Evolutionary conservation across 1,140 invertebrate species (phyloP).

Genomic region (Hyles euphorbiae): DNA sequence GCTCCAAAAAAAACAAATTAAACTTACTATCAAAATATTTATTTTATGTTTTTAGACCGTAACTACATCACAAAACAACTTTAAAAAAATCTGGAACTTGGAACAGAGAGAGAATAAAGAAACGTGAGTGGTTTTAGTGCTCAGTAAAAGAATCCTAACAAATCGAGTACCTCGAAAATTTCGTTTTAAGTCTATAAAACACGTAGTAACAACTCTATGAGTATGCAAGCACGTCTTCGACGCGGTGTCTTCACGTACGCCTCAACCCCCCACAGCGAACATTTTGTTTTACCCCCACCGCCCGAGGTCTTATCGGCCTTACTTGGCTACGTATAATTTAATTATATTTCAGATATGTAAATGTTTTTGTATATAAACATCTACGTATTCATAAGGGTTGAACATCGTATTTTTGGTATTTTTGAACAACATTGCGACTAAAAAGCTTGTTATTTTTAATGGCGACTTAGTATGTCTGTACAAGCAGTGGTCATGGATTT

Average conservation of each 20-base stretch:
- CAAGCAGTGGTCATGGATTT: no score
- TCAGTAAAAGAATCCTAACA: no score
- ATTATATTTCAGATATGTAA: conserved; percentile 26
- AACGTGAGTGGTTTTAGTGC: no score
- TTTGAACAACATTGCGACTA: not conserved
- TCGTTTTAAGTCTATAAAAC: not conserved
- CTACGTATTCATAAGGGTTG: conserved; percentile 3
- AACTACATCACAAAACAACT: no score
- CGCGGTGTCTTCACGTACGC: conserved; percentile 63
- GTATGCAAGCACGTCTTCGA: conserved; percentile 51
- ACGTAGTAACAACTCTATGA: conserved; percentile 37
- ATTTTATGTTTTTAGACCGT: no score
- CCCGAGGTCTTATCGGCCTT: conserved; percentile 52
- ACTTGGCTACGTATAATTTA: conserved; percentile 24
- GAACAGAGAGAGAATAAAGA: no score
- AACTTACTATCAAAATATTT: no score
- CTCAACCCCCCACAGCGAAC: conserved; percentile 45
- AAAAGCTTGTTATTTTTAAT: no score
- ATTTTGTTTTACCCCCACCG: conserved; percentile 40
- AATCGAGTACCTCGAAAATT: no score
- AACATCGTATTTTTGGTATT: not conserved
- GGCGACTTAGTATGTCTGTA: no score
- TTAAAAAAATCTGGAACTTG: no score
- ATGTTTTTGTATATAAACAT: conserved; percentile 14
- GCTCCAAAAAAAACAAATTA: no score